Base-by-base conservation (phyloP, 2,888 invertebrate genomes). In the Alentia gelatinosa region DNA sequence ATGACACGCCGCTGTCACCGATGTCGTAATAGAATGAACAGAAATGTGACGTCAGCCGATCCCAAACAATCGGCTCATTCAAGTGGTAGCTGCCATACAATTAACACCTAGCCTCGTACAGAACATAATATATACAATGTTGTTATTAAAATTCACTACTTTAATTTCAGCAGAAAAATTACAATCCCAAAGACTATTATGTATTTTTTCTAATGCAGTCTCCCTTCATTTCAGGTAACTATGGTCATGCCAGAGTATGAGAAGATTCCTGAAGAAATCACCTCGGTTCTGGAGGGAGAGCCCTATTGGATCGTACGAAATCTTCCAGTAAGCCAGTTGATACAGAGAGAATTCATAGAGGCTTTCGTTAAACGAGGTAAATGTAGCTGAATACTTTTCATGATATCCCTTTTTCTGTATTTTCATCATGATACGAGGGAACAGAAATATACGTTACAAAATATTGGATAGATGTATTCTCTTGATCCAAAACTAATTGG, bases 341-440 rank as follows among this genome's bases (percentile, higher is more conserved):
- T 95, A 5, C 92, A 94, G 74, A 91, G 92, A 79, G 94, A 94
- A 30, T 94, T 95, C 89, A 92, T 94, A 40, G 94, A 94, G 88
- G 94, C 94, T 23, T 95, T 95, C 92, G 92, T 94, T 3, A 94
- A 94, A 92, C 93, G 91, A 94, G 95, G 95, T 95, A 89, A n/a
- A n/a, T 50, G 33, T n/a, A 79, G 12, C 7, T 30, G 30, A 9
- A n/a, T n/a, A n/a, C n/a, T n/a, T n/a, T n/a, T n/a, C 12, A 50
- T 15, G 15, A 50, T 12, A 15, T 15, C 12, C 50, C 12, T 15
- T 12, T 50, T 50, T 50, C n/a, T n/a, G n/a, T n/a, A n/a, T n/a
- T n/a, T n/a, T n/a, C n/a, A n/a, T n/a, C n/a, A n/a, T n/a, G n/a
- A n/a, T n/a, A n/a, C n/a, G n/a, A n/a, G n/a, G n/a, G n/a, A n/a